Base-by-base conservation (phyloP, 2,888 invertebrate genomes). In the Lysandra coridon region DNA sequence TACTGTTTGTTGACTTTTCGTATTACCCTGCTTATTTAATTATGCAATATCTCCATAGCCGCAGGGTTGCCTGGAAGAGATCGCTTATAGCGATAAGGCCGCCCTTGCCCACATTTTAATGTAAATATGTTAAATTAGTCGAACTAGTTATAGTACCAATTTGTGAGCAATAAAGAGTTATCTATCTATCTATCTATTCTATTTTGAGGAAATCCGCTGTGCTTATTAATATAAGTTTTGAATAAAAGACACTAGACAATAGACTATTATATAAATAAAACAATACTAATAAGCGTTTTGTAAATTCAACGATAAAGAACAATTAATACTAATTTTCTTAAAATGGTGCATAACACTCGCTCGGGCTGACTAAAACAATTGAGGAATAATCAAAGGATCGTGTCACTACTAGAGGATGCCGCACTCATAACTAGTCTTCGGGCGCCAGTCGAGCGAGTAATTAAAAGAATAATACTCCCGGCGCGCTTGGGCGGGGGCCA, bases 391-490 rank as follows among this genome's bases (percentile, higher is more conserved):
- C 64, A 64, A 69, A 69, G 69, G 33, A 69, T 64, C 12, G 23
- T 23, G 33, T 69, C 69, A 14, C 14, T 69, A 37, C 33, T 37
- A 17, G 69, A 69, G 74, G 74, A 44, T 10, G 40, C 44, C 23
- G 74, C 33, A 69, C 17, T 69, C 69, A 69, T 69, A 69, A 69
- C 69, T 37, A 69, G 69, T 69, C 33, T 69, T 69, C 37, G 69
- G 69, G 33, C 33, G 33, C 40, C 74, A 40, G 74, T 74, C 40
- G n/a, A 44, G 44, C 74, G 74, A 10, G 44, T 74, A 74, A 74
- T 74, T 74, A 74, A 74, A 74, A 74, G 74, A 74, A 74, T 74
- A 74, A 74, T 74, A 74, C 44, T 44, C n/a, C 74, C 40, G 23
- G 2, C 17, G 73, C 17, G 40, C 49, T 49, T 12, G 57, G 57